A percentile compares a stretch with the other conserved stretches of the same genome.
These are phyloP conservation scores for Seriola rivoliana DNA, from an alignment of 2,113 vertebrate species.

Conservation along the genomic window DNA sequence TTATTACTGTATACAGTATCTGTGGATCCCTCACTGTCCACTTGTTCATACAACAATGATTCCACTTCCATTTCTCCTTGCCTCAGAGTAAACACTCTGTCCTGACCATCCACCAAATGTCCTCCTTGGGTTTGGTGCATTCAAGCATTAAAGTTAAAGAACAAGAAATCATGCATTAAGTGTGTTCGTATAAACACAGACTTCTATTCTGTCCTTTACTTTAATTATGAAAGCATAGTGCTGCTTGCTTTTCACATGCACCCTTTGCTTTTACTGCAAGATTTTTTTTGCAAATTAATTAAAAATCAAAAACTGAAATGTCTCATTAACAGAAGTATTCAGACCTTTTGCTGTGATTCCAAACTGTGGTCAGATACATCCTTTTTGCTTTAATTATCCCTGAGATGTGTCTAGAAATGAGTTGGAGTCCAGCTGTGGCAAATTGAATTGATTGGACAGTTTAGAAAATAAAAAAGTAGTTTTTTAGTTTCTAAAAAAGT, in stretches of 20 bases:
- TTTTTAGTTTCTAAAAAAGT: too few species aligned
- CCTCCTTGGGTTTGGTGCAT: conserved; percentile 9
- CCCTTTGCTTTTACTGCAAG: background rate
- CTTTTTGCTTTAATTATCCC: too few species aligned
- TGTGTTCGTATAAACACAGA: conserved; percentile 12
- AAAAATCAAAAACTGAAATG: too few species aligned
- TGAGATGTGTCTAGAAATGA: too few species aligned
- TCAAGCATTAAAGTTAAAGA: background rate
- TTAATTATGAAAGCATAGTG: background rate
- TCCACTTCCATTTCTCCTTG: background rate
- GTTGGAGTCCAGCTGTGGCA: too few species aligned
- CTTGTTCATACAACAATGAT: background rate
- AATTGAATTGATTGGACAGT: too few species aligned
- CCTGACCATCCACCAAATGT: conserved; percentile 1
- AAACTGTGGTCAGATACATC: too few species aligned
- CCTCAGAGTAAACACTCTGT: background rate
- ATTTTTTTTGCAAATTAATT: too few species aligned
- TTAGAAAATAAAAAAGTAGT: too few species aligned
- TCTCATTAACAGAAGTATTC: too few species aligned
- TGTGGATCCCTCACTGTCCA: background rate
- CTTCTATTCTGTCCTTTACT: background rate
- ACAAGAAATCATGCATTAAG: conserved; percentile 6
- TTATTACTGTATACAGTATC: conserved; percentile 6
- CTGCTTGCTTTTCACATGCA: background rate
- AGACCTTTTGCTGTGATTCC: too few species aligned